These are phyloP conservation scores for Balearica regulorum DNA, from an alignment of 2,797 vertebrate genomes.

Conservation along the genomic window DNA sequence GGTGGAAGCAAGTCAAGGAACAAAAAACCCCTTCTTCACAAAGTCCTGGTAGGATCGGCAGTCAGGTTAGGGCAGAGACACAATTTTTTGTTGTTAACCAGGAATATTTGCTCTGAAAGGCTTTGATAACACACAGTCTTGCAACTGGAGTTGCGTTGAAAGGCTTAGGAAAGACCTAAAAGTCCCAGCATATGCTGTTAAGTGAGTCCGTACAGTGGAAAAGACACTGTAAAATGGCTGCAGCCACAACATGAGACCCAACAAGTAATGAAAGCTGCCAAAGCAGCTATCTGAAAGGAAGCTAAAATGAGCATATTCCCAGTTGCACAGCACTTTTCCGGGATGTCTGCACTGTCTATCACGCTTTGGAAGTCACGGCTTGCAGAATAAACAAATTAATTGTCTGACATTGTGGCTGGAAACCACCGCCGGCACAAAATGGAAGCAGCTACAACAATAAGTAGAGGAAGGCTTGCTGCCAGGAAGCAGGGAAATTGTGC, in stretches of 20 bases:
- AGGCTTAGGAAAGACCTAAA: not conserved
- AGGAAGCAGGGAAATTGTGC: slow-evolving; percentile 12
- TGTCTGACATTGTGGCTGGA: slow-evolving; percentile 22
- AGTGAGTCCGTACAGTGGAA: not conserved
- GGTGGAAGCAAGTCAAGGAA: not conserved
- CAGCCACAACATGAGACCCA: not conserved
- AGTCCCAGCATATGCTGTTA: not conserved
- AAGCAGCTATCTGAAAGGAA: slow-evolving; percentile 26
- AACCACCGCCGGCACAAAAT: slow-evolving; percentile 37
- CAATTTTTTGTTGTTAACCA: not conserved
- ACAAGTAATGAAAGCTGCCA: not conserved
- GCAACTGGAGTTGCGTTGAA: not conserved
- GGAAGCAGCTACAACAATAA: slow-evolving; percentile 43
- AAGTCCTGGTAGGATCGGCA: not conserved
- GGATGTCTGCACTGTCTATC: slow-evolving; percentile 43
- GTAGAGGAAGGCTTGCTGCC: not conserved
- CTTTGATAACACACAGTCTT: not conserved
- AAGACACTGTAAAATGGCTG: slow-evolving; percentile 11
- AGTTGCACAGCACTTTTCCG: slow-evolving; percentile 1
- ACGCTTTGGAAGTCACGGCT: not conserved
- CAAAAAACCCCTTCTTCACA: not conserved
- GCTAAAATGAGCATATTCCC: not conserved
- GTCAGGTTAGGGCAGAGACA: not conserved
- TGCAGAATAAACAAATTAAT: slow-evolving; percentile 56
- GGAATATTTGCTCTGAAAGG: not conserved